These are phyloP conservation scores for Rambutsinella grinnellia DNA, from an alignment of 2,888 invertebrate genomes.

Conservation along the genomic window DNA sequence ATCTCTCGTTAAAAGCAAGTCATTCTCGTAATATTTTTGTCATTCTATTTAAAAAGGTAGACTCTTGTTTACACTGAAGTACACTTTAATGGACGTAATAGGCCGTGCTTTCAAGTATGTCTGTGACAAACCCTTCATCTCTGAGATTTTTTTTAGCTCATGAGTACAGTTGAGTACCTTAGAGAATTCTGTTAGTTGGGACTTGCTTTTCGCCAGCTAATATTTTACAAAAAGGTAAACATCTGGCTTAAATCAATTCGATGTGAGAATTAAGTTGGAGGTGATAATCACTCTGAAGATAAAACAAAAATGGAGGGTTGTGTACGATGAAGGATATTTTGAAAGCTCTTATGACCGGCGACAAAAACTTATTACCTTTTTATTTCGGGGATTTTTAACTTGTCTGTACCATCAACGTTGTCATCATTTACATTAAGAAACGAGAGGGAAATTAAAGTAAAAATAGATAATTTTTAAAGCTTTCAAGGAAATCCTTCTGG, in stretches of 20 bases:
- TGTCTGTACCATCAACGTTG: no score
- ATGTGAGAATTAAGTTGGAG: conserved; percentile 7
- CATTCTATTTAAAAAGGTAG: conserved; percentile 33
- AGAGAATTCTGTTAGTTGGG: no score
- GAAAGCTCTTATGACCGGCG: conserved; percentile 26
- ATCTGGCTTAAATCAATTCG: conserved; percentile 41
- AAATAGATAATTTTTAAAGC: no score
- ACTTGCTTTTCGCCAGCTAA: no score
- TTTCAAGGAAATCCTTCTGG: no score
- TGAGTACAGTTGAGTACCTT: conserved; percentile 31
- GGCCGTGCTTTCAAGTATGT: background rate
- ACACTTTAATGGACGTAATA: no score
- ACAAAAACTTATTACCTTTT: conserved; percentile 36
- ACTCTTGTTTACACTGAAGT: no score
- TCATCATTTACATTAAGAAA: no score
- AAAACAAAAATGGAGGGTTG: conserved; percentile 7
- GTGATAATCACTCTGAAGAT: background rate
- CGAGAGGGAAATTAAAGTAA: no score
- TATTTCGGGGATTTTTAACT: no score
- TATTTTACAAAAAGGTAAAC: no score
- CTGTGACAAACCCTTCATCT: conserved; percentile 19
- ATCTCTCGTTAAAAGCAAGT: conserved; percentile 39
- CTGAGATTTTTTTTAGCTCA: conserved; percentile 18
- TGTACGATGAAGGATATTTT: no score
- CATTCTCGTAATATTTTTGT: conserved; percentile 39